These are phyloP conservation scores for Paracanthobrama guichenoti DNA, from an alignment of 2,113 vertebrate genomes.

Conservation along the genomic window DNA sequence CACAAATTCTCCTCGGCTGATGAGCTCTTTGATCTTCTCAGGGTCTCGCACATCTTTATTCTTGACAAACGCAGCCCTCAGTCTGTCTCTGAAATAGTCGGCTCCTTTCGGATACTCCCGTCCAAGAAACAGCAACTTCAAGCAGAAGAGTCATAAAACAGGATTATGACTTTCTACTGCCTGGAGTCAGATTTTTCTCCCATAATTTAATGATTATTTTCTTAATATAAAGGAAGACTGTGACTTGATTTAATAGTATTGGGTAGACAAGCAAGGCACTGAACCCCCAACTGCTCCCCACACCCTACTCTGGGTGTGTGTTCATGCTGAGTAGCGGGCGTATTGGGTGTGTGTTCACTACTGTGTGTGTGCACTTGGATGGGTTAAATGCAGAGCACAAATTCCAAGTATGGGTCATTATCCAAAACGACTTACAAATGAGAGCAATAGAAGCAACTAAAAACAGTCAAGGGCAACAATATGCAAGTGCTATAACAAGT, in stretches of 20 bases:
- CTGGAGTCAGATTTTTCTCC: neutral
- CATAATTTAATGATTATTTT: neutral
- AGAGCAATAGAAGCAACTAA: no score
- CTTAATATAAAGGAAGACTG: neutral
- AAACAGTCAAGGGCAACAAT: no score
- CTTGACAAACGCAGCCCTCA: conserved; percentile 82
- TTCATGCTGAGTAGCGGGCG: no score
- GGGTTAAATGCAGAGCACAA: no score
- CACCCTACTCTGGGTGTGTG: no score
- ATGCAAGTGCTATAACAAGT: no score
- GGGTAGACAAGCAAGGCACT: no score
- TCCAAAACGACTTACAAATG: no score
- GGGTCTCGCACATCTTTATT: conserved; percentile 84
- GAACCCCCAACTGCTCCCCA: no score
- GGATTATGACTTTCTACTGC: conserved; percentile 26
- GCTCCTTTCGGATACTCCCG: conserved; percentile 83
- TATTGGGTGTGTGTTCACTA: no score
- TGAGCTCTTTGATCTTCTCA: conserved; percentile 81
- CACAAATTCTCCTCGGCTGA: conserved; percentile 80
- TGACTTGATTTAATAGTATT: neutral
- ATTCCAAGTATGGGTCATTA: no score
- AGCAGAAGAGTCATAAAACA: conserved; percentile 45
- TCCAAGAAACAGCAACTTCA: conserved; percentile 82
- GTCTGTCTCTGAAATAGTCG: conserved; percentile 80
- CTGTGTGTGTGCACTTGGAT: no score